A percentile compares a stretch with the other conserved stretches of the same genome.
Evolutionary conservation across 2,888 invertebrate species (phyloP).

Genomic region (Melinopterus prodromus): DNA sequence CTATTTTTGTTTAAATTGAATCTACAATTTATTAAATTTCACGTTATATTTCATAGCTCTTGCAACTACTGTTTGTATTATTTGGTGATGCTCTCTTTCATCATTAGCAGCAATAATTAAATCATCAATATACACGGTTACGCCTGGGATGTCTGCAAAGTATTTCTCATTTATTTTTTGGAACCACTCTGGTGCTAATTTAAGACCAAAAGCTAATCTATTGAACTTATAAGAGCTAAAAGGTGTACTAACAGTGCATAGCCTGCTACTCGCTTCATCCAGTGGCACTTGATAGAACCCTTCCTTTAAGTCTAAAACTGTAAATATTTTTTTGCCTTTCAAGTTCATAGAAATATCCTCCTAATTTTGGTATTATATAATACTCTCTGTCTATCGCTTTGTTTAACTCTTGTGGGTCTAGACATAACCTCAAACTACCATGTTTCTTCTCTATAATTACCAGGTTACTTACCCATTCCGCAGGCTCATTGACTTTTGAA

Average conservation of each 20-base stretch:
- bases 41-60: slow-evolving; percentile 43
- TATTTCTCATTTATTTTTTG: no score
- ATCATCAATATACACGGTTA: slow-evolving; percentile 54
- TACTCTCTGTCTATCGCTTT: no score
- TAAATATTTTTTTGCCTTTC: slow-evolving; percentile 42
- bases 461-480: no score
- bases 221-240: slow-evolving; percentile 46
- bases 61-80: slow-evolving; percentile 43
- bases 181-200: no score
- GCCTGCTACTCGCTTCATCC: slow-evolving; percentile 45
- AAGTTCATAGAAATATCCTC: slow-evolving; percentile 42
- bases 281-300: slow-evolving; percentile 48
- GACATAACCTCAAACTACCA: no score
- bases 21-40: no score
- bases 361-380: slow-evolving; percentile 44
- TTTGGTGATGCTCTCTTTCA: slow-evolving; percentile 45
- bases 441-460: no score
- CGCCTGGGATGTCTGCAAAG: no score
- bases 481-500: no score
- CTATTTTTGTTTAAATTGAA: no score
- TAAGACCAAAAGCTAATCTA: no score
- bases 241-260: slow-evolving; percentile 49
- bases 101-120: slow-evolving; percentile 39
- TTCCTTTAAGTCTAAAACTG: slow-evolving; percentile 47
- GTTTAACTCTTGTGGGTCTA: no score